Conservation (phyloP, 2,888 invertebrate genomes). For the Ormyrus pomaceus region DNA sequence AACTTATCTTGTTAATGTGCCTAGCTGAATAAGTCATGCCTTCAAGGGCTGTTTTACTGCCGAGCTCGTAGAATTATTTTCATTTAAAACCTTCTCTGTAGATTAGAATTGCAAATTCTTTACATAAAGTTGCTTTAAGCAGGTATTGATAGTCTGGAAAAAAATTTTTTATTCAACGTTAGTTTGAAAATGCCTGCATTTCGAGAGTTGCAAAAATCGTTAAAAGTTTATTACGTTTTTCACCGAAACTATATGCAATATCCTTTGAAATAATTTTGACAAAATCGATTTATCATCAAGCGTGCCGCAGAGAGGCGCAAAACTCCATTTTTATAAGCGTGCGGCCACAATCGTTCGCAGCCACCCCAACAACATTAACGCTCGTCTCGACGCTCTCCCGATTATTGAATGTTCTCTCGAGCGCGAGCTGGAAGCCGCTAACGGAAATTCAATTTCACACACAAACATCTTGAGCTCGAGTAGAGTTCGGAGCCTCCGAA, state of each 20-base stretch:
- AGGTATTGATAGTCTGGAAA: too few relatives aligned
- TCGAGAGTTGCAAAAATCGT: too few relatives aligned
- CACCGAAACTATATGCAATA: too few relatives aligned
- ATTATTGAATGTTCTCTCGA: slow-evolving; percentile 51
- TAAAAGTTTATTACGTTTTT: too few relatives aligned
- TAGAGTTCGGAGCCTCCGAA: slow-evolving; percentile 6
- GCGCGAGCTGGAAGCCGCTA: slow-evolving; percentile 45
- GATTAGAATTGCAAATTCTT: too few relatives aligned
- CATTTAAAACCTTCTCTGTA: not conserved
- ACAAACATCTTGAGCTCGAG: slow-evolving; percentile 57
- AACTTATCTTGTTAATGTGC: too few relatives aligned
- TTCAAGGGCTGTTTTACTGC: too few relatives aligned
- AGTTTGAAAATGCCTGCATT: too few relatives aligned
- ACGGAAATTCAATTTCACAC: slow-evolving; percentile 58
- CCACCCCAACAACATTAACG: slow-evolving; percentile 47
- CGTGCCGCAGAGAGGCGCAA: not conserved
- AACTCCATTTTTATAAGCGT: slow-evolving; percentile 18
- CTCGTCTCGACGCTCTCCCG: slow-evolving; percentile 3
- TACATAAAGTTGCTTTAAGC: too few relatives aligned
- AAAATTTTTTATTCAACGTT: too few relatives aligned
- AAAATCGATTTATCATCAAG: not conserved
- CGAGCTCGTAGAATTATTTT: not conserved
- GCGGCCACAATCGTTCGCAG: slow-evolving; percentile 26
- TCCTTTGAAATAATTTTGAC: too few relatives aligned
- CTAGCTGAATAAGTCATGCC: too few relatives aligned